Base-by-base conservation (phyloP, 92 coral and sea anemone genomes). In the Paramuricea clavata region DNA sequence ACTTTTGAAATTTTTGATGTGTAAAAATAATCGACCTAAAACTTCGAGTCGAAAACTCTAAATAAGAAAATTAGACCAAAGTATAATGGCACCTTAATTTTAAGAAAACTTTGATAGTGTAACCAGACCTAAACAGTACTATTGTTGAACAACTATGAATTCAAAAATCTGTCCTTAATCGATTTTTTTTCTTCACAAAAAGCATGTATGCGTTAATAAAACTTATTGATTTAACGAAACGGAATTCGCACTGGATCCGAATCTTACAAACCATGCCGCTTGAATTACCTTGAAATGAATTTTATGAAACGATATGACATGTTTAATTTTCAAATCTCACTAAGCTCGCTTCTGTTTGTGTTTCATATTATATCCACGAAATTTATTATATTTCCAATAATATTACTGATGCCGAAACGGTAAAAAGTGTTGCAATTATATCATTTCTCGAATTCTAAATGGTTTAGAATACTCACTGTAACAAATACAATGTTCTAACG, bases 241-340 rank as follows among this genome's bases (percentile, higher is more conserved):
- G 3, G 61, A 7, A 9, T 31, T n/a, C n/a, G n/a, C n/a, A n/a
- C 34, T n/a, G 36, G 0, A 6, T 42, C 0, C 26, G 17, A n/a
- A 28, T n/a, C 28, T 11, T 17, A 74, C 34, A 10, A 74, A 74
- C 36, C 59, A 13, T 41, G 56, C 81, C 21, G 81, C 36, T 19
- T 43, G n/a, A n/a, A n/a, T n/a, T n/a, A n/a, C n/a, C n/a, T n/a
- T n/a, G 59, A 74, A 49, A 43, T 5, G 59, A 44, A 31, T 36
- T 36, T 50, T 28, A 76, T 76, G 68, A 52, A 76, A 19, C 23
- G 28, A 28, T 19, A 13, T 76, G 82, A 49, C 82, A 76, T 56
- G 82, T 76, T 76, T 76, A 49, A 54, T 76, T 26, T 76, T 56
- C 26, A 76, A 76, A 74, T 44, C 35, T 49, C 56, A 11, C 35